Conservation (phyloP, 1,140 invertebrate genomes). For the Calosoma granatense region DNA sequence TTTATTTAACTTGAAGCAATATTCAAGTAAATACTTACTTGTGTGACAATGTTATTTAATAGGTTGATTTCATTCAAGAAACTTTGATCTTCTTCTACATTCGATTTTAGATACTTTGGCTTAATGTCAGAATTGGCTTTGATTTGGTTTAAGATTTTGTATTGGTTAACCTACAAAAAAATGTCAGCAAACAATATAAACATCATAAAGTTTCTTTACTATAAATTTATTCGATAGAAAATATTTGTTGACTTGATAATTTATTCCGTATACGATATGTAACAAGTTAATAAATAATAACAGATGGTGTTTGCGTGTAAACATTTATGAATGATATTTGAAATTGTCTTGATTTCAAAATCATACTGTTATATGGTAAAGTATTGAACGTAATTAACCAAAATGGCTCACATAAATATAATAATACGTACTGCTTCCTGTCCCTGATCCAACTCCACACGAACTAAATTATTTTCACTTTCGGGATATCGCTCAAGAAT, state of each 20-base stretch:
- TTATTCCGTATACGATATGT: background rate
- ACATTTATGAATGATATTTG: no score
- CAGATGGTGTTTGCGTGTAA: no score
- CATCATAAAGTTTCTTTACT: background rate
- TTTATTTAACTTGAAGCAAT: conserved; percentile 10
- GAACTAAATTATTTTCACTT: conserved; percentile 45
- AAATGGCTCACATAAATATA: conserved; percentile 3
- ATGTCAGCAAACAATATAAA: conserved; percentile 13
- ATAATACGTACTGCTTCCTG: conserved; percentile 45
- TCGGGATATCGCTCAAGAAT: conserved; percentile 45
- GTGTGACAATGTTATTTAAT: conserved; percentile 48
- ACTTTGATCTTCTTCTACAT: conserved; percentile 48
- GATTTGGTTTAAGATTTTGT: conserved; percentile 40
- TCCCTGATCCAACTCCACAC: conserved; percentile 52
- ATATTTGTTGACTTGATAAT: no score
- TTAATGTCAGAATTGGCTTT: conserved; percentile 34
- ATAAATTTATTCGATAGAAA: no score
- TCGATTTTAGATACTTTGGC: conserved; percentile 40
- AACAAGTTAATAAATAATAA: no score
- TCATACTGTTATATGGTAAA: background rate
- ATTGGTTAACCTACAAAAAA: conserved; percentile 34
- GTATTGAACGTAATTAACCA: background rate
- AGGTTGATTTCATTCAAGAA: conserved; percentile 54
- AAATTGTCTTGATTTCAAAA: no score
- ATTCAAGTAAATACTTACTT: conserved; percentile 32